These are phyloP conservation scores for Chaetodon trifasciatus DNA, from an alignment of 2,797 vertebrate genomes.

Conservation along the genomic window DNA sequence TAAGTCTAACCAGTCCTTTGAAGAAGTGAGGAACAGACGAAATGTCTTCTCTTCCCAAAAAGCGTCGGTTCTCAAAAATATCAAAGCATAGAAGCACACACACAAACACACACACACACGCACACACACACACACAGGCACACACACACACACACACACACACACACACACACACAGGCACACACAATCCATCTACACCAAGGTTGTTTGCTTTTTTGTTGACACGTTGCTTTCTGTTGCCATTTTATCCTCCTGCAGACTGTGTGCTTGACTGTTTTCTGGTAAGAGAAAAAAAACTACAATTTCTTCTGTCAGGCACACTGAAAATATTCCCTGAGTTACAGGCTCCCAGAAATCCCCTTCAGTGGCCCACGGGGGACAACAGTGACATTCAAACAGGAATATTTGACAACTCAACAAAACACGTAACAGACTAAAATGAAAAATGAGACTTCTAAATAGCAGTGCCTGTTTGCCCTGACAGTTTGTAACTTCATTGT, in stretches of 20 bases:
- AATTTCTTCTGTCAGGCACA: background rate
- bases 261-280: slow-evolving; percentile 37
- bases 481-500: slow-evolving; percentile 21
- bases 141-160: background rate
- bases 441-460: background rate
- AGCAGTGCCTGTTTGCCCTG: background rate
- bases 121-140: background rate
- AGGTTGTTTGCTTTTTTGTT: slow-evolving; percentile 15
- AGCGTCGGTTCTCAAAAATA: background rate
- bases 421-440: slow-evolving; percentile 14
- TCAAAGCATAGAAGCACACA: background rate
- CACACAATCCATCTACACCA: background rate
- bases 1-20: background rate
- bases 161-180: background rate
- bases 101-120: background rate
- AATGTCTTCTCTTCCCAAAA: background rate
- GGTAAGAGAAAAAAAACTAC: slow-evolving; percentile 3
- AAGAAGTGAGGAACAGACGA: background rate
- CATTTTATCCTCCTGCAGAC: slow-evolving; percentile 14
- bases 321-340: slow-evolving; percentile 19
- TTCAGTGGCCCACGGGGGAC: slow-evolving; percentile 24
- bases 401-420: slow-evolving; percentile 52
- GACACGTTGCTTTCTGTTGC: slow-evolving; percentile 18
- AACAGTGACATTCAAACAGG: slow-evolving; percentile 16
- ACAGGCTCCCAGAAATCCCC: slow-evolving; percentile 11